These are phyloP conservation scores for Diceros bicornis DNA, from an alignment of 2,797 vertebrate species.

Conservation along the genomic window DNA sequence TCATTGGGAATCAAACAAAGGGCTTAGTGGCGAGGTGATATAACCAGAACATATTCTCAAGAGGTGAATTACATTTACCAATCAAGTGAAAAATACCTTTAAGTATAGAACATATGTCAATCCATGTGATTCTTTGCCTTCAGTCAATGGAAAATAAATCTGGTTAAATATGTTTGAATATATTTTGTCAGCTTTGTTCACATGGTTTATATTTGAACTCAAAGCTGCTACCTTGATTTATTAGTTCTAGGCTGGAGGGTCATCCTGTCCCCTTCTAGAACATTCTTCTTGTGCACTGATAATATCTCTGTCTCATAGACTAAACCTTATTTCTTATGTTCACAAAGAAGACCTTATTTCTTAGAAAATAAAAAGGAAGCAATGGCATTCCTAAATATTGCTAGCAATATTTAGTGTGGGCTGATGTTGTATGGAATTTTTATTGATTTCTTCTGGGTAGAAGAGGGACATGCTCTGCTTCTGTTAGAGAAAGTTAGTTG, in stretches of 20 bases:
- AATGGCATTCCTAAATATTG: neutral
- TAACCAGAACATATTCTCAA: conserved; percentile 85
- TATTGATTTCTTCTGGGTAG: conserved; percentile 17
- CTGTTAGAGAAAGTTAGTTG: neutral
- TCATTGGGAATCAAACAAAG: conserved; percentile 86
- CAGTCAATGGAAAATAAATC: conserved; percentile 79
- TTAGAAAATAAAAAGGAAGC: neutral
- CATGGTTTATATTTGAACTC: conserved; percentile 24
- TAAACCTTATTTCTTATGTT: conserved; percentile 21
- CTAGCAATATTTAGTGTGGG: neutral
- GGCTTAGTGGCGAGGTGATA: conserved; percentile 82
- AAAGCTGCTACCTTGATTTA: conserved; percentile 9
- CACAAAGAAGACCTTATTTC: conserved; percentile 37
- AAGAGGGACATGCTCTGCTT: neutral
- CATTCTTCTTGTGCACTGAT: neutral
- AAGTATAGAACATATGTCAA: conserved; percentile 81
- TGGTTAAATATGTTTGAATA: conserved; percentile 55
- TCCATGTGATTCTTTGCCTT: conserved; percentile 82
- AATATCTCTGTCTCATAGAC: neutral
- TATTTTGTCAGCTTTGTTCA: conserved; percentile 48
- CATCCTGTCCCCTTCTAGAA: conserved; percentile 9
- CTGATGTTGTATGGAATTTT: neutral
- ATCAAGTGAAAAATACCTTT: conserved; percentile 87
- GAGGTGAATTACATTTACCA: conserved; percentile 87
- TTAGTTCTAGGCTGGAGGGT: neutral